Conservation (phyloP, 2,888 invertebrate genomes). For the Ennomos quercinarius region DNA sequence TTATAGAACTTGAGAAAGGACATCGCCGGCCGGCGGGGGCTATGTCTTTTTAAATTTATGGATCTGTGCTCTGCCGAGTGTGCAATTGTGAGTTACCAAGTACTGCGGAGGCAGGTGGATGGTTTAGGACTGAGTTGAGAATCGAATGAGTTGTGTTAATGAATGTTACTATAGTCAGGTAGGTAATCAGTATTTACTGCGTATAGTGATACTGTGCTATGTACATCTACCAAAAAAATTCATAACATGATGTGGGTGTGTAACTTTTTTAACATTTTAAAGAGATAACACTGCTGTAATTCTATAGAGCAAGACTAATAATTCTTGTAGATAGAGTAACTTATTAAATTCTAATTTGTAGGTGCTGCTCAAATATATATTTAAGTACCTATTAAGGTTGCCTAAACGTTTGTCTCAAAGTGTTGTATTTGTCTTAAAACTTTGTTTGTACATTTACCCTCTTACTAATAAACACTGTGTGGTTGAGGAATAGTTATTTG, state of each 20-base stretch:
- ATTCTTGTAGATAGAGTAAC: conserved; percentile 9
- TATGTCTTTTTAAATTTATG: conserved; percentile 53
- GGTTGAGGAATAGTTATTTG: no score
- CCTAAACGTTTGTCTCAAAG: conserved; percentile 13
- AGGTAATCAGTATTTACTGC: conserved; percentile 52
- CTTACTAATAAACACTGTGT: no score
- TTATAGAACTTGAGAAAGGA: conserved; percentile 73
- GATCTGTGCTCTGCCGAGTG: conserved; percentile 25
- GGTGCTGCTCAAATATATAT: conserved; percentile 28
- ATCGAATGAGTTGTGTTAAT: conserved; percentile 32
- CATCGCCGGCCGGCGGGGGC: conserved; percentile 54
- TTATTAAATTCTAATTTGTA: conserved; percentile 19
- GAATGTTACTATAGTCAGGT: conserved; percentile 50
- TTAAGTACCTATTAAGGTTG: conserved; percentile 5
- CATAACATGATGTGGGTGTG: conserved; percentile 31
- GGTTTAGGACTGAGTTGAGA: conserved; percentile 39
- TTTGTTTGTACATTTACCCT: neutral
- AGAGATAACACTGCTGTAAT: conserved; percentile 30
- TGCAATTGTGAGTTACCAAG: conserved; percentile 66
- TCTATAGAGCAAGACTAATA: conserved; percentile 11
- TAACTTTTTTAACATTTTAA: conserved; percentile 23
- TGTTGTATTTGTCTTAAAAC: conserved; percentile 11
- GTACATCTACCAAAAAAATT: conserved; percentile 23
- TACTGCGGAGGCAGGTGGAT: conserved; percentile 35
- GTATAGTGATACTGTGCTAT: conserved; percentile 32